Conservation (phyloP, 2,888 invertebrate genomes). For the Mellilla xanthometata region DNA sequence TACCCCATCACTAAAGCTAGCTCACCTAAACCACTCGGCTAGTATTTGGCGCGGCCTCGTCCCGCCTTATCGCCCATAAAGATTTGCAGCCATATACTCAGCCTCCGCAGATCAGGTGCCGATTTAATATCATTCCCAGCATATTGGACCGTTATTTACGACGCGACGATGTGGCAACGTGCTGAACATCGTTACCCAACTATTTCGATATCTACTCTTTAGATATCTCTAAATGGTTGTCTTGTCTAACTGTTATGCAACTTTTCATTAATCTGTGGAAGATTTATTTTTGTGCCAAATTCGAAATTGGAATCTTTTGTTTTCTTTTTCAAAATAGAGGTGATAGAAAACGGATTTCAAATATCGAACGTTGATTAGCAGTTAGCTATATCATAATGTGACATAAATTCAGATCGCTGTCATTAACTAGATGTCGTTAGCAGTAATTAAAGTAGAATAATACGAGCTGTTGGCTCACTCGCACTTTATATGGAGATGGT, state of each 20-base stretch:
- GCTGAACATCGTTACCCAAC: conserved; percentile 18
- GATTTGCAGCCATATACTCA: conserved; percentile 42
- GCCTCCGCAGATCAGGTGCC: conserved; percentile 38
- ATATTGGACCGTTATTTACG: conserved; percentile 21
- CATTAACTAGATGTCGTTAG: conserved; percentile 24
- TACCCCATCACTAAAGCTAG: conserved; percentile 42
- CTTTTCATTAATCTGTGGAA: neutral
- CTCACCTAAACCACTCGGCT: conserved; percentile 46
- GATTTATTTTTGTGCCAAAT: neutral
- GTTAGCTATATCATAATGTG: neutral
- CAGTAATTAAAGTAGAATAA: conserved; percentile 42
- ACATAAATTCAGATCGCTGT: conserved; percentile 1
- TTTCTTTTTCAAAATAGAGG: too few species aligned
- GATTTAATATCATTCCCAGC: conserved; percentile 44
- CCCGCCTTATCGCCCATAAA: conserved; percentile 45
- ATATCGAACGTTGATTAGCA: too few species aligned
- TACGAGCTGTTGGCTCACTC: conserved; percentile 31
- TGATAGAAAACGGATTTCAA: neutral
- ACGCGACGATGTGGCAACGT: conserved; percentile 16
- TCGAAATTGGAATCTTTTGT: neutral
- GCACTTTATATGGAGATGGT: conserved; percentile 41
- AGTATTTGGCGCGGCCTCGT: conserved; percentile 53
- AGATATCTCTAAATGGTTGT: conserved; percentile 13
- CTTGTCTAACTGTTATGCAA: conserved; percentile 5
- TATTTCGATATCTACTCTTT: conserved; percentile 15